phyloP scores from a whole-genome alignment of 2,113 vertebrate genomes.

The Lepisosteus oculatus region DNA sequence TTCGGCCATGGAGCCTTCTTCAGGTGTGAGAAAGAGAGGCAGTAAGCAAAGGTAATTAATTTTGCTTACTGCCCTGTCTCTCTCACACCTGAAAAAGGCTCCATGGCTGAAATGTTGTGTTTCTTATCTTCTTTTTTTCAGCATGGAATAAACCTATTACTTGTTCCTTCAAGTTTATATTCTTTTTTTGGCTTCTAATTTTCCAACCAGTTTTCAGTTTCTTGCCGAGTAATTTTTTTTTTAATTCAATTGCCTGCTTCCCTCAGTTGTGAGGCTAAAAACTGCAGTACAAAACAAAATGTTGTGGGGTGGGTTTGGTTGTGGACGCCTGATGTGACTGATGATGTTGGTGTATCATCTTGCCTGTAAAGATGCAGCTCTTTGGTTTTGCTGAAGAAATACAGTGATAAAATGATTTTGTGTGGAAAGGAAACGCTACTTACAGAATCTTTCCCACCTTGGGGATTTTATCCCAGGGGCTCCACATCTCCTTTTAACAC shows the following conservation, averaged over 20 bases:
- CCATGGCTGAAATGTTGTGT: too few species aligned
- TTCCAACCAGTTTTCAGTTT: neutral
- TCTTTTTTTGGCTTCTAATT: neutral
- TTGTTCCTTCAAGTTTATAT: too few species aligned
- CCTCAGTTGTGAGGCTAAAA: neutral
- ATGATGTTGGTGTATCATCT: slow-evolving; percentile 69
- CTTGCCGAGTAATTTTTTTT: too few species aligned
- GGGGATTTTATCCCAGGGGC: slow-evolving; percentile 42
- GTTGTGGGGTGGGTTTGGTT: slow-evolving; percentile 40
- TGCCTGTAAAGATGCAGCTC: slow-evolving; percentile 66
- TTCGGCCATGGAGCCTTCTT: too few species aligned
- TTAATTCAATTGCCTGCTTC: neutral
- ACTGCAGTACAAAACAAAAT: slow-evolving; percentile 15
- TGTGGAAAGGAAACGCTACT: slow-evolving; percentile 48
- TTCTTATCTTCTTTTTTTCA: too few species aligned
- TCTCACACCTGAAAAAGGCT: too few species aligned
- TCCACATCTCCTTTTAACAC: slow-evolving; percentile 40
- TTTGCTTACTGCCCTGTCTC: too few species aligned
- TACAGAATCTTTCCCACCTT: slow-evolving; percentile 60
- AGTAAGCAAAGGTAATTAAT: too few species aligned
- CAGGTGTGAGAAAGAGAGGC: too few species aligned
- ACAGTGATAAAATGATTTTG: slow-evolving; percentile 27
- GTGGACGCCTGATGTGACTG: slow-evolving; percentile 60
- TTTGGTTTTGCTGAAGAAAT: slow-evolving; percentile 44
- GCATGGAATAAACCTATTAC: too few species aligned